Evolutionary conservation across 2,888 invertebrate species (phyloP).

Genomic region (Drosophila emarginata): DNA sequence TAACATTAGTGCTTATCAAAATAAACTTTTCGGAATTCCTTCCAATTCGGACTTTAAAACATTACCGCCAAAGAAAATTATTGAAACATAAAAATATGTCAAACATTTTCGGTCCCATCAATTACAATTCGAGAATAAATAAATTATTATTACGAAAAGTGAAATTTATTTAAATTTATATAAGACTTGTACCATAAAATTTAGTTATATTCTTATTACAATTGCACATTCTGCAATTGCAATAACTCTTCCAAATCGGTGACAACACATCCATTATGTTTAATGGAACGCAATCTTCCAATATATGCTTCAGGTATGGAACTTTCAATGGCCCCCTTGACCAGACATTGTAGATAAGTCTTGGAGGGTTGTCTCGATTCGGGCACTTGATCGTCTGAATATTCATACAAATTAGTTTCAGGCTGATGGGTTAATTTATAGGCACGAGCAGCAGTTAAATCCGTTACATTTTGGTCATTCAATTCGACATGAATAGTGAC

Average conservation of each 20-base stretch:
- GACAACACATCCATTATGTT: constrained; percentile 89
- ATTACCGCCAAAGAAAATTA: too few relatives aligned
- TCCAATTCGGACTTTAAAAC: background rate
- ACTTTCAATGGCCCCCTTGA: constrained; percentile 80
- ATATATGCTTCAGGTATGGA: constrained; percentile 89
- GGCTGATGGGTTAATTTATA: constrained; percentile 88
- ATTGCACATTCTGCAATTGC: constrained; percentile 74
- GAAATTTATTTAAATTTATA: background rate
- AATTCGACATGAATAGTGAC: constrained; percentile 85
- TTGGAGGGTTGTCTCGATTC: constrained; percentile 88
- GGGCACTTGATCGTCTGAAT: constrained; percentile 83
- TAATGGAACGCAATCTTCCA: constrained; percentile 85
- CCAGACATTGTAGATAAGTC: constrained; percentile 85
- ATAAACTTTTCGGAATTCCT: background rate
- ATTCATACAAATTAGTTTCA: constrained; percentile 71
- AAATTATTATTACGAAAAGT: background rate
- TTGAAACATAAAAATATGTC: too few relatives aligned
- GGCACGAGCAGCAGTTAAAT: constrained; percentile 85
- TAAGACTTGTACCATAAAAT: background rate
- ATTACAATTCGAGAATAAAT: too few relatives aligned
- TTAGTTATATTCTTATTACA: constrained; percentile 19
- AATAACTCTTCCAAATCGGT: constrained; percentile 79
- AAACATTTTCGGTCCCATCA: too few relatives aligned
- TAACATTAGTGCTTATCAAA: background rate
- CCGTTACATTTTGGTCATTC: constrained; percentile 79